A percentile compares a stretch with the other conserved stretches of the same genome.
These are phyloP conservation scores for Torymus tubicola DNA, from an alignment of 2,888 invertebrate genomes.

Conservation along the genomic window DNA sequence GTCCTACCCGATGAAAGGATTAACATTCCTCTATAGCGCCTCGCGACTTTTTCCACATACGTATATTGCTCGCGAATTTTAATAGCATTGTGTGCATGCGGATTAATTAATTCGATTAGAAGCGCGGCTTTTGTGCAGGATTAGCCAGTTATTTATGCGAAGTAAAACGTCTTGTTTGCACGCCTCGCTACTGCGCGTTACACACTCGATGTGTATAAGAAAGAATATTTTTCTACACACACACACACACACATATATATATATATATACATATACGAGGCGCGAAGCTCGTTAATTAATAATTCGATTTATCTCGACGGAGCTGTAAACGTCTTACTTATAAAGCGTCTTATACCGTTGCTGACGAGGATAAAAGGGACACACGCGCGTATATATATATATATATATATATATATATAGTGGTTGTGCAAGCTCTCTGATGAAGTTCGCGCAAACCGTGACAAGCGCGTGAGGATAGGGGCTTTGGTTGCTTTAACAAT, in stretches of 20 bases:
- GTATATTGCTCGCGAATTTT: neutral
- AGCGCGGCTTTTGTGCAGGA: neutral
- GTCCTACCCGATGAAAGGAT: constrained; percentile 3
- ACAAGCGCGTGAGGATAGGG: too few relatives aligned
- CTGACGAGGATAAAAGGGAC: neutral
- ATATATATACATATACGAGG: too few relatives aligned
- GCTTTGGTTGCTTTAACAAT: too few relatives aligned
- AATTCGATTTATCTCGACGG: constrained; percentile 18
- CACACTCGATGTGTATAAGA: too few relatives aligned
- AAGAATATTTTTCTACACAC: neutral
- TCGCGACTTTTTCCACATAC: neutral
- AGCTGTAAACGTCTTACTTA: too few relatives aligned
- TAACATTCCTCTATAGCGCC: constrained; percentile 5
- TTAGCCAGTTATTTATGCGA: constrained; percentile 1
- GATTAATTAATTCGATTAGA: constrained; percentile 39
- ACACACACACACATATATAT: too few relatives aligned
- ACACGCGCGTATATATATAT: too few relatives aligned
- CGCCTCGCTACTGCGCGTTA: neutral
- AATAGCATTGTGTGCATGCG: too few relatives aligned
- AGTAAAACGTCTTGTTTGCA: constrained; percentile 13
- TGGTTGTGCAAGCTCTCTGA: constrained; percentile 19
- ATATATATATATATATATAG: too few relatives aligned
- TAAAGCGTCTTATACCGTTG: neutral
- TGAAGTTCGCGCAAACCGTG: constrained; percentile 3
- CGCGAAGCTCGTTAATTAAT: constrained; percentile 19